phyloP scores from a whole-genome alignment of 2,797 vertebrate genomes.

The Sebastes variabilis region DNA sequence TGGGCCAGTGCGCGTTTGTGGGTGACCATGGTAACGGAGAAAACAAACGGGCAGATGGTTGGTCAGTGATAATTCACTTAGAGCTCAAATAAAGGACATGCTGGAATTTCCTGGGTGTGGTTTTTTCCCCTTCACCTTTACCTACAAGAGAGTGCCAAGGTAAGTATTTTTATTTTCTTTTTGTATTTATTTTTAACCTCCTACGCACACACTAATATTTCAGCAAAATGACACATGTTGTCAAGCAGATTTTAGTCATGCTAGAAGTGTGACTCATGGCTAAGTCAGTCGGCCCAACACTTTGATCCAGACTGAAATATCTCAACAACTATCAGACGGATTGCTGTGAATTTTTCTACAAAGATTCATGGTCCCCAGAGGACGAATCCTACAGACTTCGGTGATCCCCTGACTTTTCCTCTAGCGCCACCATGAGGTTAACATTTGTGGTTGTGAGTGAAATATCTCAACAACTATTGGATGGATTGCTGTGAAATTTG shows the following conservation, averaged over 20 bases:
- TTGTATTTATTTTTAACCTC: not conserved
- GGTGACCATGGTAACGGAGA: constrained; percentile 63
- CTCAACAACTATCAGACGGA: not conserved
- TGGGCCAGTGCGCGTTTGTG: constrained; percentile 50
- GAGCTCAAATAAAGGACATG: constrained; percentile 49
- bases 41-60: constrained; percentile 61
- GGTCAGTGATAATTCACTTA: constrained; percentile 65
- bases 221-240: not conserved
- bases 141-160: not conserved
- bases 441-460: not conserved
- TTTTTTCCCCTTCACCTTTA: not conserved
- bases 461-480: not conserved
- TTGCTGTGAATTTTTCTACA: not conserved
- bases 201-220: not conserved
- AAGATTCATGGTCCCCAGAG: not conserved
- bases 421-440: not conserved
- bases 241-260: not conserved
- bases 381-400: not conserved
- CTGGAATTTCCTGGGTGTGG: constrained; percentile 64
- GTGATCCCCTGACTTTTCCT: not conserved
- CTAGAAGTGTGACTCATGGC: not conserved
- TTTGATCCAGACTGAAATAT: too few relatives aligned
- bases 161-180: not conserved
- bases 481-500: not conserved
- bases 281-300: not conserved